Evolutionary conservation across 2,797 vertebrate species (phyloP), one percentile per base, ranked within the genome.

Genomic region (Ceyx erithaca): DNA sequence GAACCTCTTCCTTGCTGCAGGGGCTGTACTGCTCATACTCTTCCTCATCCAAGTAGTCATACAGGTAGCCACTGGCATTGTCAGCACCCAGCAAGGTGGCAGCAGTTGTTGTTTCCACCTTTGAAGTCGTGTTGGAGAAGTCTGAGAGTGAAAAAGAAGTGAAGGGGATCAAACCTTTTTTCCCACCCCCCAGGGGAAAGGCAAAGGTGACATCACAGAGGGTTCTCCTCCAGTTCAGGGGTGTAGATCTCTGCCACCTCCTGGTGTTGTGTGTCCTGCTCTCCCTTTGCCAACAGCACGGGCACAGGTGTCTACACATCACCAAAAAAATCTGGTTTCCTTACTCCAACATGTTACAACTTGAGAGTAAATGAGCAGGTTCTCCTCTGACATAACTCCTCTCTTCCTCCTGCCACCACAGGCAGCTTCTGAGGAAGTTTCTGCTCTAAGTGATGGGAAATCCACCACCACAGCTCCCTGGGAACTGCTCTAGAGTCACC

Each of bases 1-100:
- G 58, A 10, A 98, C 94, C 4, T 96, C 96, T 2, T 96, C 95
- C 55, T 98, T 98, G n/a, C 91, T 96, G 90, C 98, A 98, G 31
- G 92, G 76, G 52, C 85, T 22, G 67, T 95, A 97, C 17, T 68
- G 54, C 10, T 10, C 2, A 28, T 90, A 61, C 3, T 95, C 92
- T 4, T 89, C 95, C 46, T 95, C 81, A 1, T 97, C 97, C 73
- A 97, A 83, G 4, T 97, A 97, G 33, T 96, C 95, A 0, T 97
- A 97, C 0, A 15, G 78, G 3, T 93, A 67, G 22, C 49, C 21
- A 1, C 62, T 59, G 0, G 16, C n/a, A 54, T 20, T 71, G 49
- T 70, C 59, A 70, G 41, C n/a, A 31, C 16, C 35, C 63, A 30
- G n/a, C 87, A 69, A 72, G 6, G 28, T 2, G n/a, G 19, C 31